Conservation (phyloP, 2,888 invertebrate genomes). For the Gerris lacustris region DNA sequence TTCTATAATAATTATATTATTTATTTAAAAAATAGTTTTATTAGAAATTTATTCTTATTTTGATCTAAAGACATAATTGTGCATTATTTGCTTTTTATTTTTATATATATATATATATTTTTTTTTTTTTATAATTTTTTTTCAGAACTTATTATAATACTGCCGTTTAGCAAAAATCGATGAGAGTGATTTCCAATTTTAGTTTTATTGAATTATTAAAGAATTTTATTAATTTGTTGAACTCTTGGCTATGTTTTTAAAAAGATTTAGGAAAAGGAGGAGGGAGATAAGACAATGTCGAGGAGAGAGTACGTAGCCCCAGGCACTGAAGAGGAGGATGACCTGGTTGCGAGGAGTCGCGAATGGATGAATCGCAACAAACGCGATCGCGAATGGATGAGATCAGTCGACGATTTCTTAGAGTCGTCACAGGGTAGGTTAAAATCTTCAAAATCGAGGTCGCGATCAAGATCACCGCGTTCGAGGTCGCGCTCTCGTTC, state of each 20-base stretch:
- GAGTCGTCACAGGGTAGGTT: conserved; percentile 24
- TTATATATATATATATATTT: too few relatives aligned
- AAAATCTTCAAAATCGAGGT: conserved; percentile 22
- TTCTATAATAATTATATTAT: too few relatives aligned
- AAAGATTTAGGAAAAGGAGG: background rate
- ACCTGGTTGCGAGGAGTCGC: conserved; percentile 24
- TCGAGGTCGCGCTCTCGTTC: conserved; percentile 28
- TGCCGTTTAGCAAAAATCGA: too few relatives aligned
- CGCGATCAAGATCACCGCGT: conserved; percentile 24
- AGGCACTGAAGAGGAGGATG: conserved; percentile 21
- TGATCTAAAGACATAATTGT: too few relatives aligned
- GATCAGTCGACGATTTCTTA: conserved; percentile 28
- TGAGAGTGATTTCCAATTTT: too few relatives aligned
- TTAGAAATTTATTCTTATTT: too few relatives aligned
- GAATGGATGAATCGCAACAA: conserved; percentile 25
- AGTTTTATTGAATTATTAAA: too few relatives aligned
- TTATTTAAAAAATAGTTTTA: too few relatives aligned
- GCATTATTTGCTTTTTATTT: too few relatives aligned
- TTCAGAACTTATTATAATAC: too few relatives aligned
- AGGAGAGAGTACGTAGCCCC: background rate
- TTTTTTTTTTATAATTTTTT: too few relatives aligned
- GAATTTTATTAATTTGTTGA: too few relatives aligned
- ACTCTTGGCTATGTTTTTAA: background rate
- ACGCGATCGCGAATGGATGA: conserved; percentile 26
- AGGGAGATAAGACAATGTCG: background rate